Evolutionary conservation across 2,113 vertebrate species (phyloP).

Genomic region (Lontra canadensis): DNA sequence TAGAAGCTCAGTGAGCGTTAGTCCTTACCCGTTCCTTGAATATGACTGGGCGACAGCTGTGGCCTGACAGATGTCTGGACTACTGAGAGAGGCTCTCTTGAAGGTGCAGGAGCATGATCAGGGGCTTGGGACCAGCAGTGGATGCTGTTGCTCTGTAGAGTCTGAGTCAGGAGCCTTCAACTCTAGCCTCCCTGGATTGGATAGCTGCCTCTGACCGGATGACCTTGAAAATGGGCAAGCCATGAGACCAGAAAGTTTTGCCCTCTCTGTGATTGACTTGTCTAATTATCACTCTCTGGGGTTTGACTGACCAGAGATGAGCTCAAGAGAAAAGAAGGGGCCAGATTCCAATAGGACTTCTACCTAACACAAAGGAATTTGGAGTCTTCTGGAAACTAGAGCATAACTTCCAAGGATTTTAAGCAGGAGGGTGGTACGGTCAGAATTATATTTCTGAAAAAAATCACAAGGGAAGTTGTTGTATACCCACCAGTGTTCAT

Average conservation of each 20-base stretch:
- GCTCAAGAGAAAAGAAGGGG: neutral
- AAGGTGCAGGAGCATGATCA: neutral
- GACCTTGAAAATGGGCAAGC: neutral
- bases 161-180: neutral
- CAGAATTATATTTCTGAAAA: neutral
- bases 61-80: neutral
- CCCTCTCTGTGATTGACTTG: neutral
- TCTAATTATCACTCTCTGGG: neutral
- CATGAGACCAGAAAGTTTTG: neutral
- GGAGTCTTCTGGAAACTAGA: neutral
- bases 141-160: fast-evolving
- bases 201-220: neutral
- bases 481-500: neutral
- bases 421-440: neutral
- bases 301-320: neutral
- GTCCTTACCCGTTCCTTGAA: neutral
- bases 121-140: neutral
- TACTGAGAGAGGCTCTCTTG: neutral
- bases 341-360: neutral
- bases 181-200: neutral
- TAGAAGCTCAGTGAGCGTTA: neutral
- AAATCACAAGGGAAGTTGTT: neutral
- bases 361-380: neutral
- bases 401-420: neutral
- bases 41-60: too few species aligned